These are phyloP conservation scores for Premnoplex brunnescens DNA, from an alignment of 2,797 vertebrate genomes.

Conservation along the genomic window DNA sequence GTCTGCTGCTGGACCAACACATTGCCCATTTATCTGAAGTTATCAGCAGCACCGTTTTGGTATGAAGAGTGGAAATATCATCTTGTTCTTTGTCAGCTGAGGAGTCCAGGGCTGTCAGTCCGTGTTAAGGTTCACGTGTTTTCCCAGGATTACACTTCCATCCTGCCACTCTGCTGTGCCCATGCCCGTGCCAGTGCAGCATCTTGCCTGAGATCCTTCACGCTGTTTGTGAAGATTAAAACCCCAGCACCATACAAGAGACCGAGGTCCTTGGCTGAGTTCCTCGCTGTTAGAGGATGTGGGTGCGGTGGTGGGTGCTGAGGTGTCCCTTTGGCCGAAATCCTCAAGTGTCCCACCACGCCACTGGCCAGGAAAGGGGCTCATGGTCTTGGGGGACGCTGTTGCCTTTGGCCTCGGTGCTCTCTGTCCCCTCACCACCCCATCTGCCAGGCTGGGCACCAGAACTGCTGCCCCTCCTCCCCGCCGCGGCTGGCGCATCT, in stretches of 20 bases:
- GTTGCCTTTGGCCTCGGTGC: background rate
- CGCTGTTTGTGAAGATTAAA: fast-evolving
- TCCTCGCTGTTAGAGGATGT: fast-evolving
- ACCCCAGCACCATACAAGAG: fast-evolving
- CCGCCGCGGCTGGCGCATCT: too few species aligned
- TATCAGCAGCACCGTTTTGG: background rate
- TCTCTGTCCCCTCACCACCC: fast-evolving
- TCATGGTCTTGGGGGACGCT: fast-evolving
- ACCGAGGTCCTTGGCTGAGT: background rate
- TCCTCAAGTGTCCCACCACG: fast-evolving
- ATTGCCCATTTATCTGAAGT: background rate
- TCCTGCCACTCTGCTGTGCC: background rate
- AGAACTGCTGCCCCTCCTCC: too few species aligned
- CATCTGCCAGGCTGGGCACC: background rate
- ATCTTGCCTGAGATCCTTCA: too few species aligned
- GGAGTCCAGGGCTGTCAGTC: background rate
- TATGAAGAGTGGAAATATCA: background rate
- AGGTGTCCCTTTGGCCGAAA: fast-evolving
- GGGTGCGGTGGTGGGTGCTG: fast-evolving
- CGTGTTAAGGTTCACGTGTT: background rate
- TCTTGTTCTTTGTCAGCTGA: background rate
- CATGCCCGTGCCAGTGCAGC: background rate
- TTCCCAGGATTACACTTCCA: background rate
- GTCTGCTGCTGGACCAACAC: background rate
- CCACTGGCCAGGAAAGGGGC: background rate